Conservation (phyloP, 1,140 invertebrate species). For the Cydia strobilella region DNA sequence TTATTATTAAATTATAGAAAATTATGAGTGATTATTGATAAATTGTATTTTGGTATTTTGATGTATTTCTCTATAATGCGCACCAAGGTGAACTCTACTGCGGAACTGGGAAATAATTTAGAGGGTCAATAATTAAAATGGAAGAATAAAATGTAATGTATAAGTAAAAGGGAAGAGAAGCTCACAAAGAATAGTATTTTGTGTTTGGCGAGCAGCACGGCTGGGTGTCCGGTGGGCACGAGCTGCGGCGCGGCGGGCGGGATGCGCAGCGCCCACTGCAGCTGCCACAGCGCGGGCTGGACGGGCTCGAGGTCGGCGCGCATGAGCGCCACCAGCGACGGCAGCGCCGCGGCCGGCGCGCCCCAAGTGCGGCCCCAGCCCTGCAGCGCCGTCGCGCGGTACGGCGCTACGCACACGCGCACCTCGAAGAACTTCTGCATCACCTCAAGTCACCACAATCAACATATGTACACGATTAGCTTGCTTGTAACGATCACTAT, state of each 20-base stretch:
- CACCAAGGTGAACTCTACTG: no score
- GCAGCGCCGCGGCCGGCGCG: constrained; percentile 90
- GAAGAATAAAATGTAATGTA: background rate
- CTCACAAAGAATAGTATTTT: constrained; percentile 95
- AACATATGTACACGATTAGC: no score
- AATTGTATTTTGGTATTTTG: no score
- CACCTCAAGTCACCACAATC: constrained; percentile 77
- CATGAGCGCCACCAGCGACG: constrained; percentile 89
- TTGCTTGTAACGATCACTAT: no score
- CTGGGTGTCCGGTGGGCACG: constrained; percentile 91
- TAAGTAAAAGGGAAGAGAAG: constrained; percentile 47
- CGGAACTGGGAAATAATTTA: no score
- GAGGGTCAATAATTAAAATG: no score
- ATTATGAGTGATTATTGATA: no score
- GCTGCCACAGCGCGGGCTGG: constrained; percentile 84
- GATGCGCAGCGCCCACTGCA: constrained; percentile 94
- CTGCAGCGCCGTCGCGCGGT: constrained; percentile 92
- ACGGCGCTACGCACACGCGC: constrained; percentile 92
- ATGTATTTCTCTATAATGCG: no score
- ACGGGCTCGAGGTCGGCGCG: constrained; percentile 68
- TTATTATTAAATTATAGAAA: constrained; percentile 10
- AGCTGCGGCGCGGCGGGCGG: constrained; percentile 92
- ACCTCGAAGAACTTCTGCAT: constrained; percentile 96
- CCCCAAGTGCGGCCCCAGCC: constrained; percentile 92
- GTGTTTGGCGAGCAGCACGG: constrained; percentile 89